Conservation (phyloP, 2,113 vertebrate genomes). For the Lampris incognitus region DNA sequence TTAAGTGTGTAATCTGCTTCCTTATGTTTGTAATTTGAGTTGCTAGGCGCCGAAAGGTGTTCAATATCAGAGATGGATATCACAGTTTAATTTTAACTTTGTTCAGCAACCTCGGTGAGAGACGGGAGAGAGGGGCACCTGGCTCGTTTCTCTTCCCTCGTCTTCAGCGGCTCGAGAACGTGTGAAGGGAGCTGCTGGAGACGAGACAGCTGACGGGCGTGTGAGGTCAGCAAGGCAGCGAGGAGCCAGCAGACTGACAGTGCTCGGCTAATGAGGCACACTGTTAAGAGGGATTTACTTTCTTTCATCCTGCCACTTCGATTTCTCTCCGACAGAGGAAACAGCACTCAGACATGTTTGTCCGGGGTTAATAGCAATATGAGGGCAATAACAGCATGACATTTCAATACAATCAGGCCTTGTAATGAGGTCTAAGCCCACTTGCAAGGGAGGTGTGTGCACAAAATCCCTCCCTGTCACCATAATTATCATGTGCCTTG, state of each 20-base stretch:
- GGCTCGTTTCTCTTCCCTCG: slow-evolving; percentile 26
- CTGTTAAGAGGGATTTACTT: slow-evolving; percentile 22
- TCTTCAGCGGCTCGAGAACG: not conserved
- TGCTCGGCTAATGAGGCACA: slow-evolving; percentile 63
- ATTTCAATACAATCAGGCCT: slow-evolving; percentile 8
- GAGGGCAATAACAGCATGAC: not conserved
- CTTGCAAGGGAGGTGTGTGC: not conserved
- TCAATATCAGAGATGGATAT: not conserved
- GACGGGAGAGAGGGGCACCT: not conserved
- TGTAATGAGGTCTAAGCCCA: not conserved
- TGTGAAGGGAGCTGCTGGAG: slow-evolving; percentile 17
- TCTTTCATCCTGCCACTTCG: not conserved
- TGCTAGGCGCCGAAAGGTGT: not conserved
- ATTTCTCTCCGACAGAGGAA: slow-evolving; percentile 12
- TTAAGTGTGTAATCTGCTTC: not conserved
- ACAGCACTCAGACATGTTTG: slow-evolving; percentile 15
- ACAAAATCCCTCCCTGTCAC: not conserved
- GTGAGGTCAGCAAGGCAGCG: slow-evolving; percentile 51
- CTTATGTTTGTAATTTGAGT: not conserved
- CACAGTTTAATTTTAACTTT: not conserved
- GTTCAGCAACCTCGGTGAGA: not conserved
- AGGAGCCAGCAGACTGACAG: slow-evolving; percentile 47
- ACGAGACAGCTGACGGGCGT: slow-evolving; percentile 30
- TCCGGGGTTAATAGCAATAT: not conserved
- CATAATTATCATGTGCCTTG: not conserved